A percentile compares a stretch with the other conserved stretches of the same genome.
Evolutionary conservation across 2,888 invertebrate genomes (phyloP).

Genomic region (Ochropacha duplaris): DNA sequence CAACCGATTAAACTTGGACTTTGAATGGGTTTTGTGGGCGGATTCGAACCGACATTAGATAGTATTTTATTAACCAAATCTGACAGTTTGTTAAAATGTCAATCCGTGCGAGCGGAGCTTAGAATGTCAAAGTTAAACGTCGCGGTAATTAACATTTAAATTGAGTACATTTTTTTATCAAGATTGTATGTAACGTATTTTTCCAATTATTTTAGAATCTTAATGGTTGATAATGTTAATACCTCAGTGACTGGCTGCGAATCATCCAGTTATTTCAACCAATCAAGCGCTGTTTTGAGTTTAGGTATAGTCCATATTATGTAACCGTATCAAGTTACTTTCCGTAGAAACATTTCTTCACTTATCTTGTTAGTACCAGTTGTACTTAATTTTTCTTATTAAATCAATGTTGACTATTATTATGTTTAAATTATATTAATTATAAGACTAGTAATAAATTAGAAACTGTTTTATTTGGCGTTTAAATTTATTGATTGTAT

Average conservation of each 20-base stretch:
- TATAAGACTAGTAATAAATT: too few relatives aligned
- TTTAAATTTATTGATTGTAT: too few relatives aligned
- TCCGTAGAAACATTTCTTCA: neutral
- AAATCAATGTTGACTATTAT: neutral
- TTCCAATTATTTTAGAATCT: conserved; percentile 37
- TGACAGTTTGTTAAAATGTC: conserved; percentile 43
- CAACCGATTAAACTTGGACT: conserved; percentile 39
- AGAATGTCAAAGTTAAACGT: conserved; percentile 38
- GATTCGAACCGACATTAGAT: conserved; percentile 38
- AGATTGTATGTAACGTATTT: conserved; percentile 36
- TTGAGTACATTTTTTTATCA: conserved; percentile 43
- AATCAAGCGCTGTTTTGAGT: conserved; percentile 7
- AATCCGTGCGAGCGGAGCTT: conserved; percentile 33
- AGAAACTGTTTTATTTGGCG: too few relatives aligned
- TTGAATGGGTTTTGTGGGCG: conserved; percentile 40
- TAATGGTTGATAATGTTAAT: conserved; percentile 10
- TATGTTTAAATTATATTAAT: too few relatives aligned
- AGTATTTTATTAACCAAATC: conserved; percentile 52
- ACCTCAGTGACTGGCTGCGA: conserved; percentile 27
- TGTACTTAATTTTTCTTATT: neutral
- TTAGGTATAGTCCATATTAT: neutral
- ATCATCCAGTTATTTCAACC: conserved; percentile 16
- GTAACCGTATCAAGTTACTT: neutral
- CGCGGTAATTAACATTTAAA: conserved; percentile 41
- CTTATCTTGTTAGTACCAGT: too few relatives aligned